Evolutionary conservation across 1,140 invertebrate genomes (phyloP).

Genomic region (Aphidius ervi): DNA sequence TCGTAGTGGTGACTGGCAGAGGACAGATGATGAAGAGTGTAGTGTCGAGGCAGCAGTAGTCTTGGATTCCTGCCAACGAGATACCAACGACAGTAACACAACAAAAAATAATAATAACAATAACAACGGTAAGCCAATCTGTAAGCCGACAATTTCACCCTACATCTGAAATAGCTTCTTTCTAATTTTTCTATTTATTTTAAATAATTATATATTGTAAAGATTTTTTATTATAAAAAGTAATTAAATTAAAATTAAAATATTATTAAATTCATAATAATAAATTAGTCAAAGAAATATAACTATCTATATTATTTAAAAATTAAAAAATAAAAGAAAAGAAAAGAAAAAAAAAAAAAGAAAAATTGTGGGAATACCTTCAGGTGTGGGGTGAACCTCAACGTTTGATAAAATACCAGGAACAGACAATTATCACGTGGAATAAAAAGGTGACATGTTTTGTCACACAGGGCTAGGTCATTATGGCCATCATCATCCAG

Average conservation of each 20-base stretch:
- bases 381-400: slow-evolving; percentile 40
- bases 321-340: no score
- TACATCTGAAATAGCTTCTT: slow-evolving; percentile 28
- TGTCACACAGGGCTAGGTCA: slow-evolving; percentile 53
- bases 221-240: no score
- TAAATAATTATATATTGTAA: not conserved
- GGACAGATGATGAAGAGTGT: slow-evolving; percentile 48
- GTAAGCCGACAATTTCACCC: slow-evolving; percentile 30
- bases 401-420: slow-evolving; percentile 25
- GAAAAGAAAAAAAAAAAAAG: slow-evolving; percentile 2
- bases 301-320: no score
- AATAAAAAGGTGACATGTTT: slow-evolving; percentile 54
- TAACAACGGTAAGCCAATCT: slow-evolving; percentile 43
- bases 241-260: no score
- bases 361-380: slow-evolving; percentile 9
- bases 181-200: not conserved
- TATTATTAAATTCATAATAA: no score
- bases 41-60: slow-evolving; percentile 43
- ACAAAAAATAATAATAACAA: slow-evolving; percentile 47
- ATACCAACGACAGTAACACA: slow-evolving; percentile 43
- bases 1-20: slow-evolving; percentile 44
- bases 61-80: slow-evolving; percentile 49
- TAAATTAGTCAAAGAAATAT: not conserved
- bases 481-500: slow-evolving; percentile 52
- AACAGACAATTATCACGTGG: slow-evolving; percentile 45